Conservation (phyloP, 2,113 vertebrate genomes). For the Rhegmatorhina hoffmannsi region DNA sequence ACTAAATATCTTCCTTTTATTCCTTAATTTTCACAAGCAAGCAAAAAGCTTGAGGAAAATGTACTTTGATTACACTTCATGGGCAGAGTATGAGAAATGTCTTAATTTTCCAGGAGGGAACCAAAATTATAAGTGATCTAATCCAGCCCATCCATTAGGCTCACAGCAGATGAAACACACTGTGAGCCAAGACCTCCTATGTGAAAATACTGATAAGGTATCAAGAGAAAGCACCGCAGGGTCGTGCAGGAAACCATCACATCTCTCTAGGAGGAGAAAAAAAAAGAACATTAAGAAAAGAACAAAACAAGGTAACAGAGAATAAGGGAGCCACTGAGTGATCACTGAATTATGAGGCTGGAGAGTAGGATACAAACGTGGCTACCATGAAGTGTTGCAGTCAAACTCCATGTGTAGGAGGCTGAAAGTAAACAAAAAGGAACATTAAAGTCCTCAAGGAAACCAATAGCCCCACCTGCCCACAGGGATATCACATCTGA, state of each 20-base stretch:
- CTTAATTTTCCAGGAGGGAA: neutral
- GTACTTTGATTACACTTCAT: neutral
- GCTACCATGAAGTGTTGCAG: rapidly evolving
- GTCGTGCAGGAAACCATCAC: neutral
- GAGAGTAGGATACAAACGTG: neutral
- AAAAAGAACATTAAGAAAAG: neutral
- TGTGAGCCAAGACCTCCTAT: neutral
- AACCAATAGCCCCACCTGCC: neutral
- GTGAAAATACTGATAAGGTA: neutral
- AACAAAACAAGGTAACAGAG: neutral
- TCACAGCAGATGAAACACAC: neutral
- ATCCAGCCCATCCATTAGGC: neutral
- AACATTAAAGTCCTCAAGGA: neutral
- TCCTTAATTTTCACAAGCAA: neutral
- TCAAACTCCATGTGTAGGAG: neutral
- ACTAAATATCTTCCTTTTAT: neutral
- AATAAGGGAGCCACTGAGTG: neutral
- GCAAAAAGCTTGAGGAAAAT: neutral
- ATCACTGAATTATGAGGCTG: neutral
- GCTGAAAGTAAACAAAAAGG: neutral
- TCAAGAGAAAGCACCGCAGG: neutral
- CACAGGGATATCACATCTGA: neutral
- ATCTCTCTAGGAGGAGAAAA: neutral
- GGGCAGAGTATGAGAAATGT: neutral
- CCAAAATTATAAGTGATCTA: neutral